These are phyloP conservation scores for Glaucidium brasilianum DNA, from an alignment of 2,113 vertebrate species.

Conservation along the genomic window DNA sequence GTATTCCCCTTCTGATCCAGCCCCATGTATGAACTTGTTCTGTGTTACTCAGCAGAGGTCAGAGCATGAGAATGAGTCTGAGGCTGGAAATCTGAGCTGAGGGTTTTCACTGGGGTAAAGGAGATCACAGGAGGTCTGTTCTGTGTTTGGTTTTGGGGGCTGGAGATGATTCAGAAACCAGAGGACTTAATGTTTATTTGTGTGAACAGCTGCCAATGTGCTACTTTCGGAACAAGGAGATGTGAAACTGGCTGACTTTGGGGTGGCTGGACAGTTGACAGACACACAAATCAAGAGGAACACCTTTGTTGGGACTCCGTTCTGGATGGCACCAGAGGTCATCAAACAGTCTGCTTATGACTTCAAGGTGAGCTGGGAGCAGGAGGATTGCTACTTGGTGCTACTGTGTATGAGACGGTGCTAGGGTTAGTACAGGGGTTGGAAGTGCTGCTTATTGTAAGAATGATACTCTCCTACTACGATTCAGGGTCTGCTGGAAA, in stretches of 20 bases:
- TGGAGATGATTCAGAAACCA: neutral
- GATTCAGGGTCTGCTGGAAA: neutral
- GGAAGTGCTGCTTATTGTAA: neutral
- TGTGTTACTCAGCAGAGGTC: neutral
- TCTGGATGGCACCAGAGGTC: constrained; percentile 99
- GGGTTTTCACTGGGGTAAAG: neutral
- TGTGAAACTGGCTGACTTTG: constrained; percentile 97
- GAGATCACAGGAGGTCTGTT: neutral
- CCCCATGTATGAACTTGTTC: neutral
- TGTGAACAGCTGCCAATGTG: constrained; percentile 89
- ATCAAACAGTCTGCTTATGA: constrained; percentile 98
- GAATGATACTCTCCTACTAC: neutral
- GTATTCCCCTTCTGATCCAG: neutral
- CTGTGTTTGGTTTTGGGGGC: neutral
- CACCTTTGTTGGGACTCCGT: constrained; percentile 96
- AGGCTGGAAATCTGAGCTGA: neutral
- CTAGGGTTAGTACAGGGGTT: neutral
- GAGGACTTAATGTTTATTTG: neutral
- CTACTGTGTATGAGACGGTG: rapidly evolving
- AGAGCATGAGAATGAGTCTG: neutral
- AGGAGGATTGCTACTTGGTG: neutral
- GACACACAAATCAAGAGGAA: constrained; percentile 99
- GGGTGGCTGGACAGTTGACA: constrained; percentile 96
- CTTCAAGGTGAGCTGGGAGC: constrained; percentile 85
- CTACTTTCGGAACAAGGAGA: constrained; percentile 96